Evolutionary conservation across 2,888 invertebrate species (phyloP).

Genomic region (Scaptomyza polygonia): DNA sequence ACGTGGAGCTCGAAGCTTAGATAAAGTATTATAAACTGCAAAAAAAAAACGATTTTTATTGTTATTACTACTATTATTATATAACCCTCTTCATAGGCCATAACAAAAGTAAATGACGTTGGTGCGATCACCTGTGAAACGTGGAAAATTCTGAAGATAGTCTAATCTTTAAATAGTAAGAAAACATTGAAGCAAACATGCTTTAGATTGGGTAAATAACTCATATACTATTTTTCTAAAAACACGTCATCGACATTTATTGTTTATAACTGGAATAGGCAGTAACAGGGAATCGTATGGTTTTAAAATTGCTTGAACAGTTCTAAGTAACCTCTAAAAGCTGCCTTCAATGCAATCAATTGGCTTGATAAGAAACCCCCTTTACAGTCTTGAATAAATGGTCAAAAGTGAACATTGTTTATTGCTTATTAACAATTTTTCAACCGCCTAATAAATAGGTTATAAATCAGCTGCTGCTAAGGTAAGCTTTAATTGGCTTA

Average conservation of each 20-base stretch:
- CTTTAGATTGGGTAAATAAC: neutral
- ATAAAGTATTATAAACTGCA: constrained; percentile 20
- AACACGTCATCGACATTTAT: neutral
- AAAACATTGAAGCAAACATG: neutral
- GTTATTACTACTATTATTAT: constrained; percentile 17
- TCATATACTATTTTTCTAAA: neutral
- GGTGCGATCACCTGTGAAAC: neutral
- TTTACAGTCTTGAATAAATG: neutral
- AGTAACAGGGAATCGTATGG: too few species aligned
- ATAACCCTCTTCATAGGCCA: constrained; percentile 27
- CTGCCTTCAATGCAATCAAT: too few species aligned
- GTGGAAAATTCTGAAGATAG: neutral
- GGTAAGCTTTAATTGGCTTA: constrained; percentile 7
- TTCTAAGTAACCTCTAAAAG: too few species aligned
- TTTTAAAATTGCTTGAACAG: too few species aligned
- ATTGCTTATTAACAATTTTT: neutral
- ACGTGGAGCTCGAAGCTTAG: constrained; percentile 26
- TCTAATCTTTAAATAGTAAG: constrained; percentile 2
- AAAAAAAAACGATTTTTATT: neutral
- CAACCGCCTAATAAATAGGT: constrained; percentile 9
- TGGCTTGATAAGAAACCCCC: too few species aligned
- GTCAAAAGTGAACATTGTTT: constrained; percentile 9
- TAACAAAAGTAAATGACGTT: neutral
- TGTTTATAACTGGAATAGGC: too few species aligned
- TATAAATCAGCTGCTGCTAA: constrained; percentile 4